Evolutionary conservation across 2,113 vertebrate species (phyloP).

Genomic region (Pangasianodon hypophthalmus): DNA sequence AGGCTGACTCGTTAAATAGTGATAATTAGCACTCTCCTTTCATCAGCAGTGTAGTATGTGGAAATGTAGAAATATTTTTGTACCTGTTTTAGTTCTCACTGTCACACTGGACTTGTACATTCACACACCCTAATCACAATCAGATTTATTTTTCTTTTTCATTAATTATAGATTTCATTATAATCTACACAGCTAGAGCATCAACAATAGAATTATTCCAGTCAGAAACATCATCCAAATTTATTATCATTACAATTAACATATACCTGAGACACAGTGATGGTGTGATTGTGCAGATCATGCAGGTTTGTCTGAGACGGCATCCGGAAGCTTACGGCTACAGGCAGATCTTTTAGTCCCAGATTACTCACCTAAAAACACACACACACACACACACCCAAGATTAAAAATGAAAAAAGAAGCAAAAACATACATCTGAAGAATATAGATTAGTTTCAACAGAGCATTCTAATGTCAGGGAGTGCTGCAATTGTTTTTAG

Average conservation of each 20-base stretch:
- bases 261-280: slow-evolving; percentile 26
- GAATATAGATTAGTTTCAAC: background rate
- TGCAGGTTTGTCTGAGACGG: slow-evolving; percentile 61
- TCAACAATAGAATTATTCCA: background rate
- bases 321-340: slow-evolving; percentile 60
- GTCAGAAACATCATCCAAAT: background rate
- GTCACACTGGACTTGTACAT: no score
- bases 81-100: no score
- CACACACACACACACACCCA: background rate
- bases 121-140: background rate
- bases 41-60: no score
- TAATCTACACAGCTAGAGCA: background rate
- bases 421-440: background rate
- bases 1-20: no score
- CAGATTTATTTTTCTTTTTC: background rate
- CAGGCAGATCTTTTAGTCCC: slow-evolving; percentile 62
- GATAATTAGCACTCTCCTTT: no score
- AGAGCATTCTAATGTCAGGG: background rate
- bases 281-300: slow-evolving; percentile 42
- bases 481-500: background rate
- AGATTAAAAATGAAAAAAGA: background rate
- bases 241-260: background rate
- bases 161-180: background rate
- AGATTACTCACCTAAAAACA: slow-evolving; percentile 68
- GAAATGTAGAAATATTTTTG: no score